A percentile compares a stretch with the other conserved stretches of the same genome.
phyloP scores from a whole-genome alignment of 1,140 invertebrate genomes.

The Drosophila persimilis region DNA sequence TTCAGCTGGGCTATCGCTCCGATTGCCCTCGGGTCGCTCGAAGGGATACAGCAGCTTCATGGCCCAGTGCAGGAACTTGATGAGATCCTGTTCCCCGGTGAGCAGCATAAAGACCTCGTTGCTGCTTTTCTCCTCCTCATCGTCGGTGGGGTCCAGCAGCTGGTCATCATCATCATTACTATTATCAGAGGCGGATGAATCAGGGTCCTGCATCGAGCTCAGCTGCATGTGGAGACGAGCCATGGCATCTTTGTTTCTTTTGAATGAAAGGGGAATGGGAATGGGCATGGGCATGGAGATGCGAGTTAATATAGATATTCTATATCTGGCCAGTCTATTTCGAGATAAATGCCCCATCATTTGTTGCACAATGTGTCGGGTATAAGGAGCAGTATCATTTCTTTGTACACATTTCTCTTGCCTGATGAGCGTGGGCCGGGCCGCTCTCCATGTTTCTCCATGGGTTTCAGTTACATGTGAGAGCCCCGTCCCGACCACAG shows the following conservation, averaged over 20 bases:
- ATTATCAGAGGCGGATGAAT: slow-evolving; percentile 5
- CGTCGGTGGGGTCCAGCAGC: slow-evolving; percentile 6
- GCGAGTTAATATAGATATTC: too few species aligned
- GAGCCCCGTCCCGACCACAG: background rate
- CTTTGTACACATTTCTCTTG: slow-evolving; percentile 42
- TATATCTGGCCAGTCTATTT: slow-evolving; percentile 22
- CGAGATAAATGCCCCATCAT: slow-evolving; percentile 62
- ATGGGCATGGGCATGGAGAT: background rate
- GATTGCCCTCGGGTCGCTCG: slow-evolving; percentile 24
- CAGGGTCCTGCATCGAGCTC: slow-evolving; percentile 44
- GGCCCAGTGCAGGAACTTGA: slow-evolving; percentile 76
- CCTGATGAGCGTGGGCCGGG: slow-evolving; percentile 46
- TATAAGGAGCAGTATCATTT: slow-evolving; percentile 69
- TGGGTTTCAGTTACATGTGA: slow-evolving; percentile 62
- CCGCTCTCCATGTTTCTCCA: slow-evolving; percentile 11
- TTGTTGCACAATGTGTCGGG: slow-evolving; percentile 37
- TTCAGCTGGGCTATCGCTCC: slow-evolving; percentile 52
- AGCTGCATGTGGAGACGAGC: slow-evolving; percentile 56
- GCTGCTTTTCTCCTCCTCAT: slow-evolving; percentile 29
- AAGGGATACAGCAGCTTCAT: slow-evolving; percentile 71
- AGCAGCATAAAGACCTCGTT: slow-evolving; percentile 74
- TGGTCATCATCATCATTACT: slow-evolving; percentile 14
- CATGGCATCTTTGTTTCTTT: slow-evolving; percentile 65
- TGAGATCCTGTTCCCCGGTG: slow-evolving; percentile 72
- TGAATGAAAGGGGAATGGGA: background rate